phyloP scores from a whole-genome alignment of 2,888 invertebrate species.

The Rhingia campestris region DNA sequence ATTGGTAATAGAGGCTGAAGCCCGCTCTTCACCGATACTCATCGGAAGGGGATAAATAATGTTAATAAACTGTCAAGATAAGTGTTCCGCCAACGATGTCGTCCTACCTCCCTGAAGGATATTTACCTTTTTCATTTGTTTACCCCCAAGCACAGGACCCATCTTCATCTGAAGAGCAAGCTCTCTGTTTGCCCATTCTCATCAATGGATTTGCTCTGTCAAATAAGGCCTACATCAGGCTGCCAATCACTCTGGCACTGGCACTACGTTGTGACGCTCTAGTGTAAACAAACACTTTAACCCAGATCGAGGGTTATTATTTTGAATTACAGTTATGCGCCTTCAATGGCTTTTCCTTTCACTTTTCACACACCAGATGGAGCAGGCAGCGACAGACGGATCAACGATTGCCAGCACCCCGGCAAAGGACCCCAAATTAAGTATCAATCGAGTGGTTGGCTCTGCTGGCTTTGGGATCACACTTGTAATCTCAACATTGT shows the following conservation, averaged over 20 bases:
- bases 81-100: slow-evolving; percentile 56
- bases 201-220: slow-evolving; percentile 17
- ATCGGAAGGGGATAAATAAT: slow-evolving; percentile 71
- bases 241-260: slow-evolving; percentile 53
- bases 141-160: slow-evolving; percentile 4
- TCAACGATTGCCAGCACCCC: slow-evolving; percentile 4
- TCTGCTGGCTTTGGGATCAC: slow-evolving; percentile 41
- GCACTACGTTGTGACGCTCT: neutral
- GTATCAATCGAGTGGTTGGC: slow-evolving; percentile 15
- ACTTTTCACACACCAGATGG: slow-evolving; percentile 55
- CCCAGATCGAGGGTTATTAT: slow-evolving; percentile 58
- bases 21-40: slow-evolving; percentile 50
- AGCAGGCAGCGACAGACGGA: neutral
- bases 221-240: slow-evolving; percentile 49
- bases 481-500: slow-evolving; percentile 55
- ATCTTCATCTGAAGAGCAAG: slow-evolving; percentile 33
- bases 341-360: slow-evolving; percentile 63
- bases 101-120: slow-evolving; percentile 67
- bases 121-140: slow-evolving; percentile 58
- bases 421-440: slow-evolving; percentile 48
- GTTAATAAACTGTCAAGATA: slow-evolving; percentile 70
- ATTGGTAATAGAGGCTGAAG: slow-evolving; percentile 38
- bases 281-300: slow-evolving; percentile 65
- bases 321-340: slow-evolving; percentile 61
- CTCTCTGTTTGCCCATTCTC: neutral